A percentile compares a stretch with the other conserved stretches of the same genome.
phyloP scores from a whole-genome alignment of 2,113 vertebrate genomes.

The Arvicanthis niloticus region DNA sequence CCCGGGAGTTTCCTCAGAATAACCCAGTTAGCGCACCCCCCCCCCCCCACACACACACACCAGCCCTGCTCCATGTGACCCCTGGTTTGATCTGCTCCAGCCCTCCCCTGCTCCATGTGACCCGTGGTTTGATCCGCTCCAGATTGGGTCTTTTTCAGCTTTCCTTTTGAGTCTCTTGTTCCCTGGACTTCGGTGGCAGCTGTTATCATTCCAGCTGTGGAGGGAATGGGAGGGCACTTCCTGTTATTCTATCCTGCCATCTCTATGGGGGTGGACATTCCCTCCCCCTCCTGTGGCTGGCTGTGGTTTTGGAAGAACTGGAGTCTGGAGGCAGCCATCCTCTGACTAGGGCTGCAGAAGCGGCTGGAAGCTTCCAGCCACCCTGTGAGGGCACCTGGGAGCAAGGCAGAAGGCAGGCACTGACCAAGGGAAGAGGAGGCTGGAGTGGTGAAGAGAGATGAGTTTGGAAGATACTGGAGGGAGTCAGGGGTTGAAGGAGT shows the following conservation, averaged over 20 bases:
- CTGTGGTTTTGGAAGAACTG: neutral
- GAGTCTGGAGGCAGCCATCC: neutral
- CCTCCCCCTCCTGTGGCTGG: slow-evolving; percentile 22
- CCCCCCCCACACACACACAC: no score
- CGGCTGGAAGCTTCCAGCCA: neutral
- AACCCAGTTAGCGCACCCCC: neutral
- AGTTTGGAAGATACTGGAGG: neutral
- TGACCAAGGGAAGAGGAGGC: neutral
- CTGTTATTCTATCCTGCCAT: slow-evolving; percentile 77
- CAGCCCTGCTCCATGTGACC: neutral
- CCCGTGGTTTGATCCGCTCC: neutral
- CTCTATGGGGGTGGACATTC: slow-evolving; percentile 37
- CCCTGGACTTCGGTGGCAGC: slow-evolving; percentile 64
- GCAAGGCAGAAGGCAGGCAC: neutral
- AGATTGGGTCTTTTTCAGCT: slow-evolving; percentile 39
- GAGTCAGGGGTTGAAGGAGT: neutral
- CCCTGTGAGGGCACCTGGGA: neutral
- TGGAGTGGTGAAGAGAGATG: neutral
- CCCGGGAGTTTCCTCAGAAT: neutral
- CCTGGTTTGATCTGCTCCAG: neutral
- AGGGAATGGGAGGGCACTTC: slow-evolving; percentile 72
- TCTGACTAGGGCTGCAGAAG: neutral
- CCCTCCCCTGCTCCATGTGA: neutral
- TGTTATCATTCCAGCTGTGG: slow-evolving; percentile 74
- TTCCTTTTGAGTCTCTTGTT: slow-evolving; percentile 60